Evolutionary conservation across 2,113 vertebrate genomes (phyloP), one percentile per base, ranked within the genome.

Genomic region (Leptodactylus fuscus): DNA sequence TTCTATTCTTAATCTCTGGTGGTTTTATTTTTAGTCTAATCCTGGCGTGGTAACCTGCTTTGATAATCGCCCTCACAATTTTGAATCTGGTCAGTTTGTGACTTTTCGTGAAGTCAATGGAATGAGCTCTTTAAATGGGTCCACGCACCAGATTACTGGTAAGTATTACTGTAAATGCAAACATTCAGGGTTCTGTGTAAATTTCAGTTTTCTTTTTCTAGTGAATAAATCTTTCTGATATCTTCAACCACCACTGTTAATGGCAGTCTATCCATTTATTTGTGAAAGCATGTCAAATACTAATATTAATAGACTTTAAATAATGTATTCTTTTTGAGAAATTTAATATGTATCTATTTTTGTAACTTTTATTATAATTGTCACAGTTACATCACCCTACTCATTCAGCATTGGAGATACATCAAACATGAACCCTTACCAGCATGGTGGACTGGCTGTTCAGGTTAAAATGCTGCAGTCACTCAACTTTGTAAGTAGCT

Each of bases 361-460:
- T 58, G 0, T 58, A 58, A 24, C 24, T 65, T 65, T 16, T 7
- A 3, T 82, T 88, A 16, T 88, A n/a, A n/a, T n/a, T n/a, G n/a
- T n/a, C n/a, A n/a, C 90, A 99, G 98, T 97, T 87, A 85, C 97
- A 73, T 97, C 97, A 77, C 95, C 97, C 27, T 94, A 97, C 89
- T 98, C 96, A 89, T 99, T 99, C 92, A 92, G 94, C 87, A 96
- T 99, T 90, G 95, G 95, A 38, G 93, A 98, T 89, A 98, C 98
- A 0, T 95, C 95, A 22, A 88, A 91, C 7, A 91, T 97, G 89
- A 95, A 95, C 86, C 92, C 94, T 55, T 98, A 98, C 88, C 91
- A 95, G 87, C 96, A 99, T 0, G 98, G 98, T 85, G 98, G 98
- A 41, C 96, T 98, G 90, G 96, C 97, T 89, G 90, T 96, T 55